Evolutionary conservation across 2,113 vertebrate genomes (phyloP), one percentile per base, ranked within the genome.

Genomic region (Vicugna pacos): DNA sequence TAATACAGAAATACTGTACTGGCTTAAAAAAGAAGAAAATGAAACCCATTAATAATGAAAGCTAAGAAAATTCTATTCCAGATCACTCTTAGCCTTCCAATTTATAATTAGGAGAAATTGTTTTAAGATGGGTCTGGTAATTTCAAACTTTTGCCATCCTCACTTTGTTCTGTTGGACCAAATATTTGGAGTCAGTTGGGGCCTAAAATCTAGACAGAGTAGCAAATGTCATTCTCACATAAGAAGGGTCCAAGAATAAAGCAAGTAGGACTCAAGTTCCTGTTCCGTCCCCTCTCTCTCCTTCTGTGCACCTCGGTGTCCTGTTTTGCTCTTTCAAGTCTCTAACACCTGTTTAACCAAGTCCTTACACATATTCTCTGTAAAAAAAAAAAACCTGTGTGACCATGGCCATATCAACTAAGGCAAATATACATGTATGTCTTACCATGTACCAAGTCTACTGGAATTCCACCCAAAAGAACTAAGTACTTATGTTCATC

Each of bases 191-290:
- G 42, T 89, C 60, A 77, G 79, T 46, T 38, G 52, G n/a, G 70
- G 70, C 77, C 72, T 70, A 69, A 94, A 87, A 56, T n/a, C 54
- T 79, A 92, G 35, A 79, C 35, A n/a, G 62, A 92, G 62, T 72
- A 92, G 54, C 38, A 72, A 54, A 30, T 73, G 38, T 20, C 30
- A 56, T 50, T 35, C 5, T 48, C 56, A 52, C 64, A 81, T 19
- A 79, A 70, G 67, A 84, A 56, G 32, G 24, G 46, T 77, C 58
- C 64, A 58, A 89, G 14, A 96, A 56, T 42, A 92, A 88, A 92
- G 76, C 46, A 72, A 75, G 80, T 7, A 52, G 75, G 50, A 58
- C 48, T 42, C 4, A 64, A 8, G 1, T 56, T 81, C 62, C 79
- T 38, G 0, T 58, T 85, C 73, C 4, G 38, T 42, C 38, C 38